Base-by-base conservation (phyloP, 2,797 vertebrate genomes). In the Lagorchestes hirsutus region DNA sequence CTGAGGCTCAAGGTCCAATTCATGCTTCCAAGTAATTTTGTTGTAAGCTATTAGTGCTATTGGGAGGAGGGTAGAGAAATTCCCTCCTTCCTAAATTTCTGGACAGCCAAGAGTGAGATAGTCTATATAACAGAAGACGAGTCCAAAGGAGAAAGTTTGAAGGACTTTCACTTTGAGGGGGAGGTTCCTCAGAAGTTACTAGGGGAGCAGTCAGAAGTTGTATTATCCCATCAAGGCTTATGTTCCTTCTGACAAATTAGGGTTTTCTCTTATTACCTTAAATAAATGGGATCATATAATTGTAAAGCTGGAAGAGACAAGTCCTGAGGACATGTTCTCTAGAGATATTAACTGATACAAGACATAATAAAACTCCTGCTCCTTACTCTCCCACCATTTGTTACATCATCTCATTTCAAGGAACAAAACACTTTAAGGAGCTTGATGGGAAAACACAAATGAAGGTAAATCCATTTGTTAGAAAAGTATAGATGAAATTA, bases 391-490 rank as follows among this genome's bases (percentile, higher is more conserved):
- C 14, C 90, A 54, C 13, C 28, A 31, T 31, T 54, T 54, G 24
- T 52, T 90, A 54, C 12, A 16, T 22, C 93, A 50, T 55, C n/a
- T 90, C 16, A 56, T 93, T 96, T 96, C 93, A 90, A 3, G 52
- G 90, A 92, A n/a, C 28, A 50, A 92, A 93, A 62, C 34, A 91
- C 22, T 40, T n/a, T 6, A 62, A n/a, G 46, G n/a, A 93, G 91
- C 27, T 90, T 50, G 55, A 82, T 87, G 52, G 58, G 91, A 93
- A 93, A 93, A 62, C 24, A 92, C 10, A 27, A 95, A 92, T 56
- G 11, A 82, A 16, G 29, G 40, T 22, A 90, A 82, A 95, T 91
- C 8, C 34, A 55, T 54, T 59, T 55, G 5, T 40, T 67, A 46
- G n/a, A 82, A 46, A 55, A 31, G 54, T 40, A 92, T 3, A 52